Evolutionary conservation across 2,797 vertebrate genomes (phyloP), one percentile per base, ranked within the genome.

Genomic region (Calcarius lapponicus): DNA sequence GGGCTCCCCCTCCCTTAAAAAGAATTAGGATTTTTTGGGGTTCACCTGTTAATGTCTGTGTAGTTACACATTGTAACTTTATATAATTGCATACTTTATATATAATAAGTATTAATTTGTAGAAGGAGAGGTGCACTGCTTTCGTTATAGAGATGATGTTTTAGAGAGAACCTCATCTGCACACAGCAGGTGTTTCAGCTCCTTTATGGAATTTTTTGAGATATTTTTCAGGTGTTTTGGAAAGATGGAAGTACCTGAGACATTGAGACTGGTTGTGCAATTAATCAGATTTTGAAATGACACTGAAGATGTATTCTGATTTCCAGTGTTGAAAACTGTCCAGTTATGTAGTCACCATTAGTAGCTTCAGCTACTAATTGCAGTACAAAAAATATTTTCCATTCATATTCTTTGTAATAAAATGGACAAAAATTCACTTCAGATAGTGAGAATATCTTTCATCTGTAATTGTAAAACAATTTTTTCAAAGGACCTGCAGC

Each of bases 311-410:
- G 1, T 45, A 17, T 75, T 51, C 14, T 25, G n/a, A 53, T 78
- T 93, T 79, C 47, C 40, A 45, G 25, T n/a, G 29, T 40, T 87
- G 48, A 82, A 85, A 70, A 45, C 34, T 64, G 34, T 58, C 38
- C 42, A 40, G 24, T 92, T 91, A 74, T 15, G 21, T 85, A 57
- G 34, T 81, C 40, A 21, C 21, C 51, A 22, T 66, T 86, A 74
- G 16, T 51, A 75, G 36, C 19, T 93, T 89, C 57, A 87, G 28
- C 45, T 92, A 21, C 45, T 90, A 85, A 80, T 80, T 91, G 60
- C 40, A 34, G 31, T 56, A 40, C 47, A 70, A 26, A 66, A 89
- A 47, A 61, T 62, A 43, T 15, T 53, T 83, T 78, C 34, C 78
- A 6, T 22, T 90, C 19, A 17, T 0, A 3, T 86, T 78, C 50